phyloP scores from a whole-genome alignment of 2,797 vertebrate species.

The Sibirionetta formosa region DNA sequence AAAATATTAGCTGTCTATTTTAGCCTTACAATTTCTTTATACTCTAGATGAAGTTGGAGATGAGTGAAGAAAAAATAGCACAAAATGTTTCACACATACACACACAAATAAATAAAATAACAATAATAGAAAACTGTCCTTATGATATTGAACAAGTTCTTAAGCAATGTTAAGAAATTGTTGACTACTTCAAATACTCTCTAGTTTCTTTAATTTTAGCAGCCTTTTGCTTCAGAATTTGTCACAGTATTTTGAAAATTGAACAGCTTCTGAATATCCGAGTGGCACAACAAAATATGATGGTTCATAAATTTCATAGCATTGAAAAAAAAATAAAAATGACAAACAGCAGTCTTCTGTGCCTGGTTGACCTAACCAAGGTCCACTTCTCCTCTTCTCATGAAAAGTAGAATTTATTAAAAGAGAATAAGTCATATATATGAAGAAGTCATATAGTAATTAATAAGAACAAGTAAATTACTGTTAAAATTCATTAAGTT shows the following conservation, averaged over 20 bases:
- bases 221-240: background rate
- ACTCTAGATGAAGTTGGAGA: background rate
- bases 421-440: background rate
- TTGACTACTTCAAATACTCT: background rate
- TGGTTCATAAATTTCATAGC: background rate
- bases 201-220: background rate
- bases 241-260: background rate
- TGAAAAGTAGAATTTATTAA: background rate
- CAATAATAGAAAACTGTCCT: background rate
- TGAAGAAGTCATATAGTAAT: background rate
- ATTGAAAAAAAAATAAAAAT: background rate
- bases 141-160: background rate
- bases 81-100: background rate
- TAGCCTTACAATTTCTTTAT: background rate
- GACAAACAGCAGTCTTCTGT: background rate
- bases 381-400: background rate
- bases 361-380: background rate
- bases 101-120: background rate
- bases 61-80: background rate
- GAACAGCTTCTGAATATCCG: background rate
- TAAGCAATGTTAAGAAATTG: background rate
- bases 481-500: background rate
- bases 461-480: background rate
- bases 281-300: background rate
- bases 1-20: slow-evolving; percentile 17